These are phyloP conservation scores for Aphelenchoides bicaudatus DNA, from an alignment of 2,888 invertebrate species.

Conservation along the genomic window DNA sequence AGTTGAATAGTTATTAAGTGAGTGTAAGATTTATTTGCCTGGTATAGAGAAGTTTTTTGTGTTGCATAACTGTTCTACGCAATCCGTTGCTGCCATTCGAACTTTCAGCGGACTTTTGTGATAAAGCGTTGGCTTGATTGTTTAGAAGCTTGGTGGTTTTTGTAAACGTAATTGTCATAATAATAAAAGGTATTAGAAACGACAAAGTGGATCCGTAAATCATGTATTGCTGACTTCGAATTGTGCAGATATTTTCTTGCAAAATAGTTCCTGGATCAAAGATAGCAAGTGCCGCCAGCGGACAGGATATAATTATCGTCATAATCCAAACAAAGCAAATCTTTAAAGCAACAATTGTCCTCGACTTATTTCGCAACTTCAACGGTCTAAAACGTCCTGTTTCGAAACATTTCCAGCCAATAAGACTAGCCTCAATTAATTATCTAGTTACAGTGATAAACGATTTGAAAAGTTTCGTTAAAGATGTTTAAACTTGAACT, in stretches of 20 bases:
- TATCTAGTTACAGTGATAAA: too few relatives aligned
- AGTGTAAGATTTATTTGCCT: conserved; percentile 25
- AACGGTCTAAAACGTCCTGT: conserved; percentile 80
- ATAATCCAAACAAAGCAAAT: conserved; percentile 89
- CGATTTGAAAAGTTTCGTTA: conserved; percentile 36
- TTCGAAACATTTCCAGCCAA: too few relatives aligned
- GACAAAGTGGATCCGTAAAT: conserved; percentile 79
- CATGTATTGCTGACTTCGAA: conserved; percentile 59
- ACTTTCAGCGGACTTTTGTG: conserved; percentile 42
- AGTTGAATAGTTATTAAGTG: conserved; percentile 6
- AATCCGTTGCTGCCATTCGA: conserved; percentile 44
- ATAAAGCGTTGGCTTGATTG: conserved; percentile 49
- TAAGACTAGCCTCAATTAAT: too few relatives aligned
- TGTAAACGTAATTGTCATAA: conserved; percentile 91
- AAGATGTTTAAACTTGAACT: too few relatives aligned
- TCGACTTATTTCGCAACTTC: conserved; percentile 83
- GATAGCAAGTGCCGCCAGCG: conserved; percentile 68
- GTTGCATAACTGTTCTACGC: conserved; percentile 45
- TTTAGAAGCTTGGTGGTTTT: conserved; percentile 83
- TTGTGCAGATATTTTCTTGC: conserved; percentile 62
- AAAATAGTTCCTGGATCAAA: conserved; percentile 64
- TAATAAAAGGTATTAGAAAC: conserved; percentile 88
- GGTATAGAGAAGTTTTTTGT: conserved; percentile 47
- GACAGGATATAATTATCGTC: conserved; percentile 84
- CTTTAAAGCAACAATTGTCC: conserved; percentile 72